Evolutionary conservation across 2,113 vertebrate species (phyloP), one percentile per base, ranked within the genome.

Genomic region (Danio rerio): DNA sequence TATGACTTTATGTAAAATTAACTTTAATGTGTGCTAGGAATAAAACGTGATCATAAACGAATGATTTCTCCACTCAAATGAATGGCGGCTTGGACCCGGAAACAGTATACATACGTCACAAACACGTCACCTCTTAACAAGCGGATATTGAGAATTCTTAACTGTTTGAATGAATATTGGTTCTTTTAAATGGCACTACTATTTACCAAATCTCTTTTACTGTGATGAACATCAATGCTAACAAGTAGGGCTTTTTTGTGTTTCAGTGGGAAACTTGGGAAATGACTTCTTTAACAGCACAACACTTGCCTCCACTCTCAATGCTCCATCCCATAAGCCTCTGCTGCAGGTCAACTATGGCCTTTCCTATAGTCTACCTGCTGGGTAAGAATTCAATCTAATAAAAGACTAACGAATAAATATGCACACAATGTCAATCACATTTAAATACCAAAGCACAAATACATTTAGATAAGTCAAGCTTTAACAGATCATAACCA

Each of bases 281-380:
- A 81, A 76, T 53, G 66, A 85, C 63, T 5, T 80, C 43, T 78
- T 59, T 21, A 89, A 86, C 55, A 86, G 84, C 43, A 85, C 78
- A 21, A 77, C 84, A 76, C 80, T 77, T 84, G 43, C 45, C 13
- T 5, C 20, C 12, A 68, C 63, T 16, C 12, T 80, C 42, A 81
- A 81, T 42, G 68, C 84, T 70, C 61, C 88, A 49, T 80, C 52
- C 49, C 86, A 90, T 40, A 92, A 86, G 79, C 89, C 90, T 0
- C 88, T 93, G 53, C 88, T 92, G 9, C 91, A 93, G 83, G 89
- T 92, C 81, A 87, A 76, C 88, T 92, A 91, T 1, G 71, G 85
- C 47, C 92, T 93, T 55, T 92, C 89, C 87, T 88, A 87, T 86
- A 94, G 92, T 83, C 88, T 94, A 9, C 92, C 93, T 31, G 91